phyloP scores from a whole-genome alignment of 2,797 vertebrate species.

The Neopelma chrysocephalum region DNA sequence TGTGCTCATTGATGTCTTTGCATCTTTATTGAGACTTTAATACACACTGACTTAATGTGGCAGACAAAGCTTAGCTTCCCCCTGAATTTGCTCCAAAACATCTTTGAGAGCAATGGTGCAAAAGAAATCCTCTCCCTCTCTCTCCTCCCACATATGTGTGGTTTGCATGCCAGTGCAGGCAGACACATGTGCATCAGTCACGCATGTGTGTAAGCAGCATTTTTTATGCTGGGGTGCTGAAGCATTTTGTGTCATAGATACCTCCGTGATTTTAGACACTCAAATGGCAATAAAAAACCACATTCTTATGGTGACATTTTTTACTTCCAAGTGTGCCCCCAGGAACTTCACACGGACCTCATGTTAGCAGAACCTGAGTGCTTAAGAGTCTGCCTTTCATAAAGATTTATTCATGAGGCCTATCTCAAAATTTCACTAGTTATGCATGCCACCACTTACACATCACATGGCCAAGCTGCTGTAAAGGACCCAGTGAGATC shows the following conservation, averaged over 20 bases:
- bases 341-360: neutral
- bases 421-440: neutral
- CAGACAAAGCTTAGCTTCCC: neutral
- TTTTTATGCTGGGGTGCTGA: neutral
- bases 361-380: neutral
- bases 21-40: neutral
- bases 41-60: neutral
- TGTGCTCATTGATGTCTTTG: neutral
- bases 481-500: neutral
- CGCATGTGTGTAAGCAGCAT: too few relatives aligned
- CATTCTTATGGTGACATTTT: neutral
- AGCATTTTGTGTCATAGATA: neutral
- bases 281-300: neutral
- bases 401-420: neutral
- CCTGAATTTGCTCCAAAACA: neutral
- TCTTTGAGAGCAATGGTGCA: neutral
- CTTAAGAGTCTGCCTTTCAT: neutral
- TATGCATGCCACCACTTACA: neutral
- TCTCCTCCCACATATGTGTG: neutral
- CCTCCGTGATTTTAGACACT: neutral
- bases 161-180: neutral
- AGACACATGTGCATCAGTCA: fast-evolving
- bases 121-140: neutral
- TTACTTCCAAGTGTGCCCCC: neutral
- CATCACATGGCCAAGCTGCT: neutral